Evolutionary conservation across 2,113 vertebrate genomes (phyloP).

Genomic region (Syngnathus typhle): DNA sequence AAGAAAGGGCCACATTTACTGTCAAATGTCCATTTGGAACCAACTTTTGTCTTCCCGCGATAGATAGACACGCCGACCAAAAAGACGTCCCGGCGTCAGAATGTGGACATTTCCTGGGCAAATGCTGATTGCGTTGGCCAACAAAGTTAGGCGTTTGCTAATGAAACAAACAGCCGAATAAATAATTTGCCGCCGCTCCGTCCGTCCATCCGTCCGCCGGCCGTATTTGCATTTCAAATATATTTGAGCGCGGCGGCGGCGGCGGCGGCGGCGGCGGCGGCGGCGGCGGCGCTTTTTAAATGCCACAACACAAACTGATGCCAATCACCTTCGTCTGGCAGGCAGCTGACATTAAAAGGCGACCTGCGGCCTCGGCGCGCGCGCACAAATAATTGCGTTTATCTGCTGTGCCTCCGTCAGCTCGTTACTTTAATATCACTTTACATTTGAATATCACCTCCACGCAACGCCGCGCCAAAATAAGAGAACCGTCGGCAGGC

Average conservation of each 20-base stretch:
- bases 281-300: slow-evolving; percentile 64
- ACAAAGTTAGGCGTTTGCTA: not conserved
- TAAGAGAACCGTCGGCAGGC: slow-evolving; percentile 63
- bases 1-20: too few relatives aligned
- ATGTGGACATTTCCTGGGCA: not conserved
- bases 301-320: slow-evolving; percentile 76
- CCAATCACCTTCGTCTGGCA: slow-evolving; percentile 69
- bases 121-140: not conserved
- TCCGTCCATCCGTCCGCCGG: slow-evolving; percentile 18
- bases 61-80: not conserved
- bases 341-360: slow-evolving; percentile 73
- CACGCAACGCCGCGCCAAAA: slow-evolving; percentile 42
- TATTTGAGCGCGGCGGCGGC: slow-evolving; percentile 67
- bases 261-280: slow-evolving; percentile 59
- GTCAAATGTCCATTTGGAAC: not conserved
- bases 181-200: not conserved
- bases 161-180: slow-evolving; percentile 11
- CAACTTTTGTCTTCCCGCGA: not conserved
- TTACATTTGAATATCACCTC: slow-evolving; percentile 66
- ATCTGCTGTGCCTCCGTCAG: slow-evolving; percentile 32
- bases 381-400: slow-evolving; percentile 64
- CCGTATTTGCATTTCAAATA: slow-evolving; percentile 80
- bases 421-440: slow-evolving; percentile 62
- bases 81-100: not conserved
- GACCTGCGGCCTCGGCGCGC: slow-evolving; percentile 52